These are phyloP conservation scores for Campylomormyrus numenius DNA, from an alignment of 2,113 vertebrate species.

Conservation along the genomic window DNA sequence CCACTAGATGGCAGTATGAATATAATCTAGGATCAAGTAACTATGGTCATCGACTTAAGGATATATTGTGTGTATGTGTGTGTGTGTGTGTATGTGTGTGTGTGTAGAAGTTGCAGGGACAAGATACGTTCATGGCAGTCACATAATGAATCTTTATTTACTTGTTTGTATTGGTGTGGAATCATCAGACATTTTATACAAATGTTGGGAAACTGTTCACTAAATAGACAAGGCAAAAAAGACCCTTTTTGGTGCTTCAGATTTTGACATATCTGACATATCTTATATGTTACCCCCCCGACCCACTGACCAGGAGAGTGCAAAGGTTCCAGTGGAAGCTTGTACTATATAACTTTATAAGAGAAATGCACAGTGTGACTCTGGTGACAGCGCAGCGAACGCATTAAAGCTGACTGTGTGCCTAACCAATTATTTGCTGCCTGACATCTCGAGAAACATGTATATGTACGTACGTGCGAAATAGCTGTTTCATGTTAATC, in stretches of 20 bases:
- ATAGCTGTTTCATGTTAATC: neutral
- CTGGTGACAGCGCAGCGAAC: neutral
- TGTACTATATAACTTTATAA: neutral
- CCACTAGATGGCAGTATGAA: slow-evolving; percentile 9
- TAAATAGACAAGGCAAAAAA: neutral
- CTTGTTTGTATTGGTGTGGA: neutral
- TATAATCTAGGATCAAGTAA: neutral
- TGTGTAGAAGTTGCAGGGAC: neutral
- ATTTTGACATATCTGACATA: neutral
- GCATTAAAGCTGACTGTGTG: neutral
- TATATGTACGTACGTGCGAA: neutral
- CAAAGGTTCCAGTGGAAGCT: neutral
- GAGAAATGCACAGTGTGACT: neutral
- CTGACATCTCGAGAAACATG: neutral
- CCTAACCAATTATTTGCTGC: neutral
- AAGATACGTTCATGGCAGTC: neutral
- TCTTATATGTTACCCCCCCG: neutral
- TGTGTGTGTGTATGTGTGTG: neutral
- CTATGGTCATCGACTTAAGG: neutral
- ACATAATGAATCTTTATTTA: neutral
- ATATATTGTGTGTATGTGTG: neutral
- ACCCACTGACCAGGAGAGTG: neutral
- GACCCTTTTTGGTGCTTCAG: neutral
- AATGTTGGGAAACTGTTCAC: neutral
- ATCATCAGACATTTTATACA: neutral